These are phyloP conservation scores for Excalfactoria chinensis DNA, from an alignment of 2,113 vertebrate species.

Conservation along the genomic window DNA sequence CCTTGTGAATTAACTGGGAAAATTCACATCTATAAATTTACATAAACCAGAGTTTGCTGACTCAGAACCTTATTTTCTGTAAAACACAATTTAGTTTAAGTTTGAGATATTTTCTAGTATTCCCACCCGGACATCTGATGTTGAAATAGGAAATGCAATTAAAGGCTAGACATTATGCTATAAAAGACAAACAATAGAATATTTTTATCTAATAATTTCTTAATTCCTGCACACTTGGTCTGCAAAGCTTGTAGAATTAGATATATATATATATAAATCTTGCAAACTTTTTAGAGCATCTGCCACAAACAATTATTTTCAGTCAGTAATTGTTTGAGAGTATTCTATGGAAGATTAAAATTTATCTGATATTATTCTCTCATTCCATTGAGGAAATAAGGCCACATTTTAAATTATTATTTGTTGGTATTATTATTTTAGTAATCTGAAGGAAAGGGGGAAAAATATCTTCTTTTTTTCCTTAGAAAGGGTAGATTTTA, in stretches of 20 bases:
- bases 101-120: neutral
- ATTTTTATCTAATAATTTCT: slow-evolving; percentile 9
- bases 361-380: slow-evolving; percentile 41
- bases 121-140: neutral
- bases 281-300: slow-evolving; percentile 58
- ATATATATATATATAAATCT: neutral
- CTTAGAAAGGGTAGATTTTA: neutral
- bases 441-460: neutral
- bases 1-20: slow-evolving; percentile 21
- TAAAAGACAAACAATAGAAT: neutral
- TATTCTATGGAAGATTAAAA: neutral
- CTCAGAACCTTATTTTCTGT: slow-evolving; percentile 23
- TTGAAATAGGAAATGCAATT: neutral
- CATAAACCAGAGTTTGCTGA: neutral
- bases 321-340: slow-evolving; percentile 29
- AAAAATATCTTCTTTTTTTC: neutral
- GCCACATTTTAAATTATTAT: neutral
- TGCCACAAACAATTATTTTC: slow-evolving; percentile 58
- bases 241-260: slow-evolving; percentile 1
- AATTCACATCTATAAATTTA: slow-evolving; percentile 8
- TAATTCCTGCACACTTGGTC: neutral
- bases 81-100: slow-evolving; percentile 42
- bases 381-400: slow-evolving; percentile 21
- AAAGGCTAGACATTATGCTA: neutral
- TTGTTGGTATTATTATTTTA: neutral